Conservation (phyloP, 2,113 vertebrate species). For the Strix uralensis region DNA sequence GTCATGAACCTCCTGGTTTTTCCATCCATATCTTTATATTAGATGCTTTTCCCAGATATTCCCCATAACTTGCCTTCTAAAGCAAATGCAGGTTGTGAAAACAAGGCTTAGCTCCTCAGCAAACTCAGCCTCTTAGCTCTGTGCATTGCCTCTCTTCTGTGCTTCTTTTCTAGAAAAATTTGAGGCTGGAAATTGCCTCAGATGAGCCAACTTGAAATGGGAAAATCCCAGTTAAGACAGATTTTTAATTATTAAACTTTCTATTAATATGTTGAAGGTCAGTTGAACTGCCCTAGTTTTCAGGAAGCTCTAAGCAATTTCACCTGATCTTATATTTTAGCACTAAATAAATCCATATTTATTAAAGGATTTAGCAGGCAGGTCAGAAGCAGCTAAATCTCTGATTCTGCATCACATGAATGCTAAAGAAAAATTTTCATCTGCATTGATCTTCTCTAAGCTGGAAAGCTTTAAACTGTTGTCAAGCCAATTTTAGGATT, state of each 20-base stretch:
- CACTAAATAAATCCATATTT: constrained; percentile 62
- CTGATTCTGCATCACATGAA: constrained; percentile 27
- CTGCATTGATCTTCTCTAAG: not conserved
- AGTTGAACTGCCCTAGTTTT: constrained; percentile 26
- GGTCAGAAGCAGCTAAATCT: constrained; percentile 29
- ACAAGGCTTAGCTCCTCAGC: not conserved
- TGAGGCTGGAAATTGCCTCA: not conserved
- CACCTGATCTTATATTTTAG: constrained; percentile 41
- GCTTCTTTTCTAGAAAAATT: not conserved
- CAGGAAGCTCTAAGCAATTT: constrained; percentile 44
- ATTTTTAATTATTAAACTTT: constrained; percentile 56
- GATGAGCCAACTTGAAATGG: not conserved
- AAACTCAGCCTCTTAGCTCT: not conserved
- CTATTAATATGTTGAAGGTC: constrained; percentile 44
- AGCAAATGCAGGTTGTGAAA: not conserved
- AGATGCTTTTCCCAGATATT: not conserved
- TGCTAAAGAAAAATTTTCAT: constrained; percentile 25
- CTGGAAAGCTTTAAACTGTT: not conserved
- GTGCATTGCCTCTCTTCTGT: not conserved
- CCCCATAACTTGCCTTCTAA: not conserved
- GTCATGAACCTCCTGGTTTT: not conserved
- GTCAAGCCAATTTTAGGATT: constrained; percentile 28
- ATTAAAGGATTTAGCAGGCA: constrained; percentile 52
- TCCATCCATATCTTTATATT: not conserved
- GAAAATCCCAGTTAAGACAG: constrained; percentile 25